Evolutionary conservation across 2,888 invertebrate genomes (phyloP).

Genomic region (Leptarthrus brevirostris): DNA sequence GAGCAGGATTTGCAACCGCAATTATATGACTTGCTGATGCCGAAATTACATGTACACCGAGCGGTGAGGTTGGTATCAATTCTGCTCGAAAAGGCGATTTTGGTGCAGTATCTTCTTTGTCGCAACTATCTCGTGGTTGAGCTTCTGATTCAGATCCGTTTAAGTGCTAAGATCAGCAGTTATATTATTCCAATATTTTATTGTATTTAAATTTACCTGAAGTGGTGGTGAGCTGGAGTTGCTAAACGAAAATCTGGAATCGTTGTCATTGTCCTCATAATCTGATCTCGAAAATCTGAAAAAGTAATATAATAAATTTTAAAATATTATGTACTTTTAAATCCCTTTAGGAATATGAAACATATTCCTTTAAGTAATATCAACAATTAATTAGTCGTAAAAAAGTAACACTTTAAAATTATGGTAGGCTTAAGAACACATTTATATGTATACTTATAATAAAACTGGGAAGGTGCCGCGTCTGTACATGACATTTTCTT

Average conservation of each 20-base stretch:
- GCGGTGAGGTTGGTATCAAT: constrained; percentile 55
- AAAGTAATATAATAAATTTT: too few species aligned
- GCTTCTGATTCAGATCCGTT: constrained; percentile 51
- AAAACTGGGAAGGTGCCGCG: too few species aligned
- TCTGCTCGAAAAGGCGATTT: constrained; percentile 55
- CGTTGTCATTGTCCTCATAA: constrained; percentile 66
- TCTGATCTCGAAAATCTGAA: constrained; percentile 60
- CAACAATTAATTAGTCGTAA: neutral
- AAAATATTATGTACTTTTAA: neutral
- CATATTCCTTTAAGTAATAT: too few species aligned
- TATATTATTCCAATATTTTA: neutral
- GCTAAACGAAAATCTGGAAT: constrained; percentile 83
- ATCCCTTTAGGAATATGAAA: too few species aligned
- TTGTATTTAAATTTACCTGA: constrained; percentile 64
- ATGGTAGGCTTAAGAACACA: too few species aligned
- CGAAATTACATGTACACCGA: constrained; percentile 80
- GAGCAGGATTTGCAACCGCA: constrained; percentile 88
- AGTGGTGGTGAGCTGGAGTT: constrained; percentile 81
- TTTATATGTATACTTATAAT: too few species aligned
- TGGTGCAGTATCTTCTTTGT: constrained; percentile 43
- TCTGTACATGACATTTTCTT: too few species aligned
- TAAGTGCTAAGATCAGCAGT: constrained; percentile 26
- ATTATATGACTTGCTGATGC: constrained; percentile 88
- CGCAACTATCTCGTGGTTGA: constrained; percentile 11
- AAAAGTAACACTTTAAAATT: neutral